Evolutionary conservation across 2,113 vertebrate species (phyloP).

Genomic region (Podarcis cretensis): DNA sequence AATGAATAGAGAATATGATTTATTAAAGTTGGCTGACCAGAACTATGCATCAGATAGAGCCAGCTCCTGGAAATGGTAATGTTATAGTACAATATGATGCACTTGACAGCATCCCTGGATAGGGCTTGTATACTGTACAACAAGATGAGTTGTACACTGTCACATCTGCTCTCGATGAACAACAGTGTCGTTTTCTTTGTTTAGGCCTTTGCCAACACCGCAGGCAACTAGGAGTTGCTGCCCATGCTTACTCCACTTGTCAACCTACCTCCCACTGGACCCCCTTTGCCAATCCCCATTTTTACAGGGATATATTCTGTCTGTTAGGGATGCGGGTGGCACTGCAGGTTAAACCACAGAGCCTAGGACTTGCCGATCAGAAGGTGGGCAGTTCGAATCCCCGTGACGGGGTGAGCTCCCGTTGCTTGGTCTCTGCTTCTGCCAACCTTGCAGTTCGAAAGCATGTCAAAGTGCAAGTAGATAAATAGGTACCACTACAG

Average conservation of each 20-base stretch:
- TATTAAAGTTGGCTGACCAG: constrained; percentile 2
- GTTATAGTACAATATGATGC: background rate
- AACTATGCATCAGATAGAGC: background rate
- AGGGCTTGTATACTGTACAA: background rate
- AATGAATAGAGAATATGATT: background rate
- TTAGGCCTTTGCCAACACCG: background rate
- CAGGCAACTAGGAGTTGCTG: constrained; percentile 1
- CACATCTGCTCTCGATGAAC: background rate
- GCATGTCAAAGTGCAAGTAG: no score
- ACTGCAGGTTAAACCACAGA: no score
- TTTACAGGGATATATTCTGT: background rate
- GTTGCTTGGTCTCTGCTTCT: no score
- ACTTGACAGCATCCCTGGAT: background rate
- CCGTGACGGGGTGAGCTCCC: no score
- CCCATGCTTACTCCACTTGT: background rate
- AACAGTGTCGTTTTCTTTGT: background rate
- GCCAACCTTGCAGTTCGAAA: no score
- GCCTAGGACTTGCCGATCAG: no score
- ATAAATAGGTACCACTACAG: no score
- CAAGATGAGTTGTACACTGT: background rate
- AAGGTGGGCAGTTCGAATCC: no score
- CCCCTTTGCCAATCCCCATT: no score
- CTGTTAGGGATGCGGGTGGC: background rate
- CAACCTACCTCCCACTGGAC: no score
- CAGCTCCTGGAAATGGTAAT: background rate